Base-by-base conservation (phyloP, 92 coral and sea anemone species). In the Heliopora coerulea region DNA sequence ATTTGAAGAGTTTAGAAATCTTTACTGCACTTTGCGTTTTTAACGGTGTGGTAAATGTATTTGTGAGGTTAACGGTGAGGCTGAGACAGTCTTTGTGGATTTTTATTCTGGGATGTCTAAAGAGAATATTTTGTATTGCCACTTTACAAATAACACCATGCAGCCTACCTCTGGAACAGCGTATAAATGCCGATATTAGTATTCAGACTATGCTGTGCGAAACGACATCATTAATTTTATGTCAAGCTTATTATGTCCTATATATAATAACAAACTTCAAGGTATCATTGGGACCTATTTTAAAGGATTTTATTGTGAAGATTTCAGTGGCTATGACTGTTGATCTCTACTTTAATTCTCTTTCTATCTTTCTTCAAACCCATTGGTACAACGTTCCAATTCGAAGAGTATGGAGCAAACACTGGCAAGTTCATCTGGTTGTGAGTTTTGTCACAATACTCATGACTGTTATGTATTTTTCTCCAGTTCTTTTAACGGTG, bases 131-230 rank as follows among this genome's bases (percentile, higher is more conserved):
- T 15, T 63, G 75, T 14, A 34, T 82, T 30, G 54, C 57, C 19
- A 28, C 63, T 41, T 76, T 72, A 12, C 49, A 58, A 23, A 20
- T 41, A 33, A 65, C 74, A 8, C 80, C 59, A 28, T 59, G 59
- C 13, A 49, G 52, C 9, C 70, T 72, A 60, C 93, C 95, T 12
- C 68, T 86, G 25, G 82, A 89, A 77, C 68, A 82, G 67, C 85
- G 93, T 33, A 85, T 91, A 20, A 82, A 88, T 1, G 92, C 97
- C 18, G 97, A 88, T 54, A 42, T 88, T 8, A 83, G 86, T 62
- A 73, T 91, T 40, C 93, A 88, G 79, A 73, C 82, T 3, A 74
- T 87, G 60, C 68, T 91, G 14, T 74, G 74, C 18, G 97, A 91
- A 37, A 64, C 83, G 0, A 82, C 88, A 27, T 59, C 65, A 0